Conservation (phyloP, 1,140 invertebrate species). For the Drosophila orosa region DNA sequence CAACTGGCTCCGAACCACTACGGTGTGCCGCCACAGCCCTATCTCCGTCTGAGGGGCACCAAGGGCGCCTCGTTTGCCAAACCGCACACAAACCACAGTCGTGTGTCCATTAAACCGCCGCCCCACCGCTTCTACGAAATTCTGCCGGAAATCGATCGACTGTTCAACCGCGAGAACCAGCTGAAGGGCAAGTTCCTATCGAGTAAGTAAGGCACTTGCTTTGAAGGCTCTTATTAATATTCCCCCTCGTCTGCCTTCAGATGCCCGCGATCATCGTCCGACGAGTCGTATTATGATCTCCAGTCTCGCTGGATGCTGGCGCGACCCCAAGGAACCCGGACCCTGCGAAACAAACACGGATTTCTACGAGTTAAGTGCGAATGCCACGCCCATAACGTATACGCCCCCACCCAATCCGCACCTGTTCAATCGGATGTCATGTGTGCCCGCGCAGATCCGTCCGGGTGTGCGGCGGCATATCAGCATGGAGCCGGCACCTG, state of each 20-base stretch:
- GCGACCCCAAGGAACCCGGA: slow-evolving; percentile 60
- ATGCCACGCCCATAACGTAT: slow-evolving; percentile 21
- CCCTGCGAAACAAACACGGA: slow-evolving; percentile 54
- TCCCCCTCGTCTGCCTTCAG: slow-evolving; percentile 13
- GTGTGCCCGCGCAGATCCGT: slow-evolving; percentile 48
- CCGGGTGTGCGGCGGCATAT: slow-evolving; percentile 31
- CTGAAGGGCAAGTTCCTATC: slow-evolving; percentile 71
- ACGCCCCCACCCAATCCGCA: slow-evolving; percentile 56
- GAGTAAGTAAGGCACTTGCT: slow-evolving; percentile 44
- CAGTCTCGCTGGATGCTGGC: slow-evolving; percentile 45
- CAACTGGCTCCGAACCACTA: slow-evolving; percentile 72
- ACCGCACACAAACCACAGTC: slow-evolving; percentile 40
- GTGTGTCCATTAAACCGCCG: slow-evolving; percentile 48
- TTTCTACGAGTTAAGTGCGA: slow-evolving; percentile 7
- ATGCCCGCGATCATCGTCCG: slow-evolving; percentile 66
- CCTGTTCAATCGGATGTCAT: slow-evolving; percentile 53
- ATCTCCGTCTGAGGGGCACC: slow-evolving; percentile 34
- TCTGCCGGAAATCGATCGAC: slow-evolving; percentile 42
- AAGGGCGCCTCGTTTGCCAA: slow-evolving; percentile 65
- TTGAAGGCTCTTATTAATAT: neutral
- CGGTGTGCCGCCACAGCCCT: slow-evolving; percentile 51
- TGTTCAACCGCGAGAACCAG: slow-evolving; percentile 49
- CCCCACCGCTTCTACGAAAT: slow-evolving; percentile 60
- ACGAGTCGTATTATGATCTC: slow-evolving; percentile 54
- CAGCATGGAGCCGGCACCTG: slow-evolving; percentile 65